Base-by-base conservation (phyloP, 2,888 invertebrate genomes). In the Alcis repandata region DNA sequence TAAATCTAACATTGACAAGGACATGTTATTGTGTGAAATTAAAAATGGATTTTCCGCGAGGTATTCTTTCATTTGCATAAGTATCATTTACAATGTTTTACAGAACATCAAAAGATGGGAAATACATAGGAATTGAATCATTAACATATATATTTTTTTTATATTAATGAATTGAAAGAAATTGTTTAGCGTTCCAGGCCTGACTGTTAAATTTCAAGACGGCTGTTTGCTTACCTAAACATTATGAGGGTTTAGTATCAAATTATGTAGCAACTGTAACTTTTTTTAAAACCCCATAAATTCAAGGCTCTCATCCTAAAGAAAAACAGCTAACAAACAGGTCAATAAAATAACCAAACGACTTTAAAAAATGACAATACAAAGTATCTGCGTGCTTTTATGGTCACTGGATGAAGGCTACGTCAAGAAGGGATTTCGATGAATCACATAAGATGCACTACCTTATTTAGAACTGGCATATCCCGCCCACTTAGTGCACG, bases 1-100 rank as follows among this genome's bases (percentile, higher is more conserved):
- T 89, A 89, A 89, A 90, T 89, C 89, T 86, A 70, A 62, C 68
- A 78, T 73, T 82, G 87, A 88, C 89, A 90, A 85, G 85, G 82
- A 73, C 78, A 68, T 71, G 72, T 76, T 78, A 84, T 88, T 86
- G 81, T 85, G 72, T 73, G 71, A 73, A 76, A 74, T 74, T 73
- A 60, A 73, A 78, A 76, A 76, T 74, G 84, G 81, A 74, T 85
- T 87, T 87, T 81, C 84, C 82, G 45, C 48, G 58, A 76, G 70
- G 66, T 70, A 67, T 77, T 77, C 68, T 67, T 57, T 71, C 17
- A 80, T 83, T 80, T 80, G 79, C 79, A 79, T 81, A 71, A 54
- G 56, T 52, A 71, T 71, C 59, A 59, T 63, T 68, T 56, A 64
- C 53, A 61, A 60, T 68, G 51, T 70, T 62, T 63, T 19, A 27